A percentile compares a stretch with the other conserved stretches of the same genome.
These are phyloP conservation scores for Eupeodes luniger DNA, from an alignment of 2,888 invertebrate species.

Conservation along the genomic window DNA sequence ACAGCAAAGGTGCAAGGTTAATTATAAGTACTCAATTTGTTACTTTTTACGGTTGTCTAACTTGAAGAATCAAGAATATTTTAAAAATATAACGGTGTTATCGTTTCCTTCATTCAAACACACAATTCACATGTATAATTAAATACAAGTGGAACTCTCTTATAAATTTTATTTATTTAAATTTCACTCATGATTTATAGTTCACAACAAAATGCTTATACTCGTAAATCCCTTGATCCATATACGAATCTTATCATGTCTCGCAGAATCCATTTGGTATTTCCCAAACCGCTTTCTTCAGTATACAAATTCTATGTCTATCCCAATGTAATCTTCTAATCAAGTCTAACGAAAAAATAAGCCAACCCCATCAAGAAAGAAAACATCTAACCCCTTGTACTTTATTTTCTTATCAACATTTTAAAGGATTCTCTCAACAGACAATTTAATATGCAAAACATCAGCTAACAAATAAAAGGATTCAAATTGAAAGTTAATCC, in stretches of 20 bases:
- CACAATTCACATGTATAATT: no score
- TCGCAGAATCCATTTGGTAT: background rate
- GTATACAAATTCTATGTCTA: background rate
- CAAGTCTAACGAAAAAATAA: slow-evolving; percentile 8
- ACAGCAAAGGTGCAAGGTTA: no score
- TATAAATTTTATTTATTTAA: no score
- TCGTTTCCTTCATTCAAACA: no score
- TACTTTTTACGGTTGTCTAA: no score
- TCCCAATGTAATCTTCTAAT: slow-evolving; percentile 17
- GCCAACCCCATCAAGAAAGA: background rate
- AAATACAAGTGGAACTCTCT: no score
- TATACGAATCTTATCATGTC: background rate
- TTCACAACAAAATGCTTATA: background rate
- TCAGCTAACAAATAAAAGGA: slow-evolving; percentile 14
- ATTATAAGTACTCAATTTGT: no score
- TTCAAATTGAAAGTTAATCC: slow-evolving; percentile 20
- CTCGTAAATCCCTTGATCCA: background rate
- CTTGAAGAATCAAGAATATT: no score
- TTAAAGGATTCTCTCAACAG: slow-evolving; percentile 26
- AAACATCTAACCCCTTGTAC: background rate
- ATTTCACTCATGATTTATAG: no score
- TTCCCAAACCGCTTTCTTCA: background rate
- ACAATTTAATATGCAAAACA: slow-evolving; percentile 59
- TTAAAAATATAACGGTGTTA: no score
- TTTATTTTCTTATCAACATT: background rate